Evolutionary conservation across 2,113 vertebrate species (phyloP), one percentile per base, ranked within the genome.

Genomic region (Hemibagrus wyckioides): DNA sequence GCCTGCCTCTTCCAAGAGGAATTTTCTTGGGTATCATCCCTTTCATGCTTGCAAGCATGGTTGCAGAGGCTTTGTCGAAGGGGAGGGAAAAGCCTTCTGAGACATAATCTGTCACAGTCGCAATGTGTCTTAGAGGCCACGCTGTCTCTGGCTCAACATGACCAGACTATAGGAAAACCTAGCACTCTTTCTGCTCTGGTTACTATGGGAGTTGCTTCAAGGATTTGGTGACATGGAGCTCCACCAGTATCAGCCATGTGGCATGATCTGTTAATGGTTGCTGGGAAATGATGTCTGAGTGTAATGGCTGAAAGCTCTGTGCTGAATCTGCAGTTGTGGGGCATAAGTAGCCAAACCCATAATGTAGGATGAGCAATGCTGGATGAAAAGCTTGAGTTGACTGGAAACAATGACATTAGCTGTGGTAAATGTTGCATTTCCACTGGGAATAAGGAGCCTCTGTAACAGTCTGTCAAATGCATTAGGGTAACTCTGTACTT

Each of bases 321-420:
- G 71, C 61, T 73, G 86, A 77, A 83, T 77, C 81, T 67, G 81
- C 56, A 73, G 67, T 61, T 57, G 56, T 56, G 13, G 61, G n/a
- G 69, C n/a, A 83, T n/a, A 21, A 83, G 21, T 83, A 39, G 80
- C 80, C 86, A 83, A 83, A 87, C 41, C 69, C 30, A 84, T 84
- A 86, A 85, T 73, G 41, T 56, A 48, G 19, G 52, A 77, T 73
- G 63, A 86, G 84, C 81, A n/a, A 54, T 75, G 23, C 71, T 71
- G 21, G 48, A 87, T 44, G 33, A 30, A 54, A 82, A 77, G 59
- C 59, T 85, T 4, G 61, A 54, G 81, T 54, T 48, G 48, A 82
- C 82, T 89, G 88, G 86, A 89, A 89, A 91, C 90, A 89, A 88
- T 90, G 88, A 89, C 73, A 83, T 79, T 77, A 67, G 82, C 73